Conservation (phyloP, 92 coral and sea anemone species). For the Chrysogorgia sp. region DNA sequence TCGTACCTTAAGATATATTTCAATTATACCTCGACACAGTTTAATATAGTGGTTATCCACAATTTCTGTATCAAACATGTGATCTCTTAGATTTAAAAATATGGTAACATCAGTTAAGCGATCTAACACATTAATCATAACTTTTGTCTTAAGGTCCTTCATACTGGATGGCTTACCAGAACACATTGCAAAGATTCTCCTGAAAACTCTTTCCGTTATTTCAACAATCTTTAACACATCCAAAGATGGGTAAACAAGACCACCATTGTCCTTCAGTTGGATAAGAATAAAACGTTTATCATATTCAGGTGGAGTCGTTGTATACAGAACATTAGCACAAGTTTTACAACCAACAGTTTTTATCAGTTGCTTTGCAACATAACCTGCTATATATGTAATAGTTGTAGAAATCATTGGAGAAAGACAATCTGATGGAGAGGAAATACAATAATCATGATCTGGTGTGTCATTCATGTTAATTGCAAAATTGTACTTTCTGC, state of each 20-base stretch:
- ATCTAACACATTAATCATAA: not conserved
- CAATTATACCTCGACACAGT: no score
- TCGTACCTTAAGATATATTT: no score
- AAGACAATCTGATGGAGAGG: not conserved
- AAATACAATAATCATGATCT: constrained; percentile 3
- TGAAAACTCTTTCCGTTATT: constrained; percentile 3
- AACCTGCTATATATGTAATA: constrained; percentile 14
- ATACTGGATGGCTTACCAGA: not conserved
- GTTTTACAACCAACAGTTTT: not conserved
- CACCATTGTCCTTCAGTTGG: constrained; percentile 17
- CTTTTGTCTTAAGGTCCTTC: not conserved
- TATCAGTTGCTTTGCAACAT: constrained; percentile 16
- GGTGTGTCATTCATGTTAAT: constrained; percentile 4
- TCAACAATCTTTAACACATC: constrained; percentile 8
- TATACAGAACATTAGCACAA: constrained; percentile 16
- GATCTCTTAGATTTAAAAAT: not conserved
- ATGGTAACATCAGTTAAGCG: not conserved
- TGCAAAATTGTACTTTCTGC: not conserved
- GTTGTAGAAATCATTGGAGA: not conserved
- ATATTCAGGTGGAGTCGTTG: not conserved
- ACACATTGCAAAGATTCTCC: not conserved
- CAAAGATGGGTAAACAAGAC: constrained; percentile 12
- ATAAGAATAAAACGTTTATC: constrained; percentile 6
- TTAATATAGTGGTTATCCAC: no score
- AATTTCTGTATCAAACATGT: no score